These are phyloP conservation scores for Leptinotarsa texana DNA, from an alignment of 1,140 invertebrate genomes.

Conservation along the genomic window DNA sequence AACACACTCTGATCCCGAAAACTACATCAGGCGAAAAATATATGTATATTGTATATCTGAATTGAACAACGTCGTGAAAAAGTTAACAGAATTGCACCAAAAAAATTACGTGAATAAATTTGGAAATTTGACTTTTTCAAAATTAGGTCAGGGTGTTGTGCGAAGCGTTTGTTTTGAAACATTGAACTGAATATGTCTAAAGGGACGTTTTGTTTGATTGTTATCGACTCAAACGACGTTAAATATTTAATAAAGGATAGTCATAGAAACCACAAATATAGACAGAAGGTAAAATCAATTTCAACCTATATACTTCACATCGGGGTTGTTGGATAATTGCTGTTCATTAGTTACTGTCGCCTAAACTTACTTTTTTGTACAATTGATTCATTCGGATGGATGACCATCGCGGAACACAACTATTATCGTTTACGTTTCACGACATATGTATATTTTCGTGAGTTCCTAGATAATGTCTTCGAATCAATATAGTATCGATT, in stretches of 20 bases:
- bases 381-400: neutral
- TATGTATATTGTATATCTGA: neutral
- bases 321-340: neutral
- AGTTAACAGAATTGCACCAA: neutral
- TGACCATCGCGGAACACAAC: too few relatives aligned
- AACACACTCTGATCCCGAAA: neutral
- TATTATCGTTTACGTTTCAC: too few relatives aligned
- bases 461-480: too few relatives aligned
- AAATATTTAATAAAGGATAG: conserved; percentile 43
- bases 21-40: neutral
- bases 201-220: conserved; percentile 22
- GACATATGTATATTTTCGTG: too few relatives aligned
- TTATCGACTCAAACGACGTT: conserved; percentile 29
- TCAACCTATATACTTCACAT: conserved; percentile 37
- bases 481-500: too few relatives aligned
- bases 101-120: neutral
- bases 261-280: conserved; percentile 47
- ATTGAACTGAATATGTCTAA: conserved; percentile 6
- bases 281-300: conserved; percentile 43
- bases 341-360: neutral
- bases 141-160: neutral
- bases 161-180: conserved; percentile 15
- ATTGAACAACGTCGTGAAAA: neutral
- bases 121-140: neutral
- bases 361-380: neutral